Evolutionary conservation across 2,888 invertebrate genomes (phyloP).

Genomic region (Drosophila koepferae): DNA sequence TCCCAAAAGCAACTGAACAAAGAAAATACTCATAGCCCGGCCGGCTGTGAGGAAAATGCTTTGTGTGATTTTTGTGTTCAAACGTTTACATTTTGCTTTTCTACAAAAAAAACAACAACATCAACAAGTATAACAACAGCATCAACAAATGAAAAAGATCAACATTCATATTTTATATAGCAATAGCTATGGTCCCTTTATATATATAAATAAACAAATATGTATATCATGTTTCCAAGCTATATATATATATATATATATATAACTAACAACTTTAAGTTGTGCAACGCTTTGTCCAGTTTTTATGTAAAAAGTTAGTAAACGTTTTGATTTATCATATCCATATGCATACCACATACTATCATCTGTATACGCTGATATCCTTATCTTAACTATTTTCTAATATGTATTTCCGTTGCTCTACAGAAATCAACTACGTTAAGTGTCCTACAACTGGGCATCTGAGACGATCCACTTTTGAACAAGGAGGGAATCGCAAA

Average conservation of each 20-base stretch:
- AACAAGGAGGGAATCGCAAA: slow-evolving; percentile 49
- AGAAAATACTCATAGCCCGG: slow-evolving; percentile 60
- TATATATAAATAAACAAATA: slow-evolving; percentile 27
- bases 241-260: slow-evolving; percentile 16
- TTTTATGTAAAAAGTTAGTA: slow-evolving; percentile 80
- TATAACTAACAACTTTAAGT: slow-evolving; percentile 68
- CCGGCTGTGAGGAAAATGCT: slow-evolving; percentile 68
- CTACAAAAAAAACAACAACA: slow-evolving; percentile 22
- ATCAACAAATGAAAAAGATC: slow-evolving; percentile 16
- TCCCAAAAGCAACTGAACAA: slow-evolving; percentile 79
- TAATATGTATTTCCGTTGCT: slow-evolving; percentile 23
- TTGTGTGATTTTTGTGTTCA: slow-evolving; percentile 82
- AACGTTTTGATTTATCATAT: slow-evolving; percentile 27
- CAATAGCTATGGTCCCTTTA: slow-evolving; percentile 49
- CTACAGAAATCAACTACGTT: slow-evolving; percentile 83
- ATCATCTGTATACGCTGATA: neutral
- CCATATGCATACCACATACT: slow-evolving; percentile 10
- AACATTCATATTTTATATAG: slow-evolving; percentile 28
- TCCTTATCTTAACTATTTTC: neutral
- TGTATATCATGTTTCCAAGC: slow-evolving; percentile 42
- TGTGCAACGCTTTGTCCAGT: slow-evolving; percentile 76
- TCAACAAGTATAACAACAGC: slow-evolving; percentile 16
- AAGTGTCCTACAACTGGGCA: slow-evolving; percentile 49
- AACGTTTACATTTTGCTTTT: slow-evolving; percentile 75
- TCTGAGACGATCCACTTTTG: slow-evolving; percentile 33